Evolutionary conservation across 2,113 vertebrate genomes (phyloP).

Genomic region (Rattus norvegicus): GRCr8 NC_086019.1:30043501-30044000

Average conservation of each 20-base stretch:
- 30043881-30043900: not conserved
- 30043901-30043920: constrained; percentile 3
- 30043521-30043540: not conserved
- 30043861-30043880: constrained; percentile 36
- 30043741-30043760: not conserved
- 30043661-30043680: not conserved
- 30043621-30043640: not conserved
- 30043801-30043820: constrained; percentile 47
- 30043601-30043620: not conserved
- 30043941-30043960: constrained; percentile 5
- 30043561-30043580: not conserved
- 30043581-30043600: not conserved
- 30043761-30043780: not conserved
- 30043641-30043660: not conserved
- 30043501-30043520: not conserved
- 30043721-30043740: not conserved
- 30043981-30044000: not conserved
- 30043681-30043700: not conserved
- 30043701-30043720: not conserved
- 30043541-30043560: not conserved
- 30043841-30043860: not conserved
- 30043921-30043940: constrained; percentile 9
- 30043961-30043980: not conserved
- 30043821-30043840: constrained; percentile 33
- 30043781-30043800: constrained; percentile 50